Base-by-base conservation (phyloP, 2,113 vertebrate species). In the Raja brachyura region DNA sequence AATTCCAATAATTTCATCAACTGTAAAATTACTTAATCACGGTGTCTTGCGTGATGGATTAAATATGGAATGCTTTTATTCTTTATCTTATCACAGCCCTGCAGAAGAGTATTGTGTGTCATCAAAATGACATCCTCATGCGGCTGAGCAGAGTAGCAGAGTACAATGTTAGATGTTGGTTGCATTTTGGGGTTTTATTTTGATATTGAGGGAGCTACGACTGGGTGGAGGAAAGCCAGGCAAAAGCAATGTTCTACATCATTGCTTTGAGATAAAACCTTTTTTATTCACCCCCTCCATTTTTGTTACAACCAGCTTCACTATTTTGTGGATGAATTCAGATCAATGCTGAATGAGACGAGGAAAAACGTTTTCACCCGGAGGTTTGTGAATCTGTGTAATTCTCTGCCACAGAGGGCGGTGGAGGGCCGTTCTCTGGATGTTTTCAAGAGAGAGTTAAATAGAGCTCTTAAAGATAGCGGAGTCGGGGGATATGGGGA, bases 21-120 rank as follows among this genome's bases (percentile, higher is more conserved):
- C 97, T 97, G 96, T 96, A 96, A 97, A 97, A 97, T 96, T 96
- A 97, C 96, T 96, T 97, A 97, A 97, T 97, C 96, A 97, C 96
- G 97, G 97, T 96, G 97, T 97, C 94, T 95, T 97, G 95, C 95
- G 96, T 96, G 96, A 97, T 96, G 97, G 98, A 98, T 97, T 97
- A 96, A 96, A 97, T 97, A 98, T 96, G 95, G 95, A 96, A 95
- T 95, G 96, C 95, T 95, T 96, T 96, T 96, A 94, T 94, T 92
- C 76, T 93, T 95, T 95, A 96, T 95, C 96, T 98, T 98, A 97
- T 97, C 96, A 96, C 95, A 3, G 93, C 95, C 95, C 95, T 96
- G 95, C 96, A 97, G 97, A 95, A 94, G 88, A 93, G 93, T 94
- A 93, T 93, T 93, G 93, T 93, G 94, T 95, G 96, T 96, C 96